A percentile compares a stretch with the other conserved stretches of the same genome.
Conservation (phyloP, 2,113 vertebrate species). For the Eudyptes chrysolophus region DNA sequence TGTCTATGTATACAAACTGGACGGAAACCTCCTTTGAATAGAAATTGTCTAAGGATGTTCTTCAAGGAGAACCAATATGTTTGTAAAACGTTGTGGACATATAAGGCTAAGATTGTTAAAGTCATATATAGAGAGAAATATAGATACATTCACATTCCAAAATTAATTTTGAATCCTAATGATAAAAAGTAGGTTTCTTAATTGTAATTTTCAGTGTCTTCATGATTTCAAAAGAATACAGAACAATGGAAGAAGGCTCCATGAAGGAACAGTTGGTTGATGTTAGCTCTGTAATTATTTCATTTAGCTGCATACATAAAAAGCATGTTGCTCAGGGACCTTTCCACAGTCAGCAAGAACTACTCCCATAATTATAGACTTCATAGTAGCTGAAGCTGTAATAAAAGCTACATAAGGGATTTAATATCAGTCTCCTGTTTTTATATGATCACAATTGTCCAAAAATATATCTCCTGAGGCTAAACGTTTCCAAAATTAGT, state of each 20-base stretch:
- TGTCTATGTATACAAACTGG: background rate
- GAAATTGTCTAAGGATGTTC: background rate
- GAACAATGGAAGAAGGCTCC: background rate
- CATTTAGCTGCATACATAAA: constrained; percentile 38
- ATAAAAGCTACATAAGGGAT: constrained; percentile 40
- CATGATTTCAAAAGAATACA: background rate
- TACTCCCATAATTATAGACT: constrained; percentile 39
- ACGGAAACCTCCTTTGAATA: background rate
- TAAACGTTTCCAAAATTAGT: background rate
- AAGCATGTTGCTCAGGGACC: constrained; percentile 29
- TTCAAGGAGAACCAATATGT: background rate
- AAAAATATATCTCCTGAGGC: constrained; percentile 23
- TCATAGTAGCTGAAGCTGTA: constrained; percentile 15
- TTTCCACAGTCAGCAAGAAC: constrained; percentile 20
- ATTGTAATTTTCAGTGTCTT: background rate
- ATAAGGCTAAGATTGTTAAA: background rate
- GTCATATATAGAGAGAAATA: background rate
- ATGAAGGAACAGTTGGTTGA: background rate
- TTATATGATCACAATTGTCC: constrained; percentile 8
- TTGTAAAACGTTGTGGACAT: background rate
- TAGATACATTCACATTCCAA: background rate
- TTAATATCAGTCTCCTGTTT: constrained; percentile 13
- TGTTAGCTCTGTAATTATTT: constrained; percentile 38
- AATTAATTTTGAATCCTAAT: background rate
- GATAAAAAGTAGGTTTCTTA: background rate